phyloP scores from a whole-genome alignment of 2,797 vertebrate genomes.

The Megalops cyprinoides region DNA sequence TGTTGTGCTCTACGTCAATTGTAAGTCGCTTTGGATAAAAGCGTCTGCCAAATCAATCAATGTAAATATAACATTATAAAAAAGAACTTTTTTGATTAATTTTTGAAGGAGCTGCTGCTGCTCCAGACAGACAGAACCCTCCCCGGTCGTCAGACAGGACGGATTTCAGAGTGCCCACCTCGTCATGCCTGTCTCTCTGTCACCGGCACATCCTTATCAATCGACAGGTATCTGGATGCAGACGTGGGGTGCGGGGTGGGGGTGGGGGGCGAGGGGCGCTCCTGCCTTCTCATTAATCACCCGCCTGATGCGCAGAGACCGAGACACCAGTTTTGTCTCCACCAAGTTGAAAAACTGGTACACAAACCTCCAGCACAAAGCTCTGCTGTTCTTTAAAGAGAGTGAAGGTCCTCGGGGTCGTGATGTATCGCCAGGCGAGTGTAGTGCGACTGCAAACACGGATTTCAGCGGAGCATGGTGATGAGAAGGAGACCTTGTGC shows the following conservation, averaged over 20 bases:
- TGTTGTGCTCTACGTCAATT: no score
- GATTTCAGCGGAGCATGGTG: background rate
- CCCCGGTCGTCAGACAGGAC: background rate
- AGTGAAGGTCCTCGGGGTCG: constrained; percentile 14
- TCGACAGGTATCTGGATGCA: background rate
- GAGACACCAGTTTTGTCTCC: background rate
- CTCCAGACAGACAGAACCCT: background rate
- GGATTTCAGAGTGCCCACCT: background rate
- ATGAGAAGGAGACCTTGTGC: background rate
- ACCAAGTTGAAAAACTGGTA: background rate
- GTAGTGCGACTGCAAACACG: background rate
- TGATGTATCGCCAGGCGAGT: background rate
- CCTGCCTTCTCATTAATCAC: no score
- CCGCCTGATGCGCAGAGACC: no score
- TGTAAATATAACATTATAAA: no score
- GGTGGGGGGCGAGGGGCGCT: no score
- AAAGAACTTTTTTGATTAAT: no score
- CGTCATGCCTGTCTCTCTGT: background rate
- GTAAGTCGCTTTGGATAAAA: no score
- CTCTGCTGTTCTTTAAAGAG: constrained; percentile 17
- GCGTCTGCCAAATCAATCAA: no score
- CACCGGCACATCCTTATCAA: background rate
- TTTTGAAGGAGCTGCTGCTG: no score
- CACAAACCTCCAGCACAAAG: background rate
- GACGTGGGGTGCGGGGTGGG: background rate